phyloP scores from a whole-genome alignment of 2,113 vertebrate species.

The Xenopus laevis region DNA sequence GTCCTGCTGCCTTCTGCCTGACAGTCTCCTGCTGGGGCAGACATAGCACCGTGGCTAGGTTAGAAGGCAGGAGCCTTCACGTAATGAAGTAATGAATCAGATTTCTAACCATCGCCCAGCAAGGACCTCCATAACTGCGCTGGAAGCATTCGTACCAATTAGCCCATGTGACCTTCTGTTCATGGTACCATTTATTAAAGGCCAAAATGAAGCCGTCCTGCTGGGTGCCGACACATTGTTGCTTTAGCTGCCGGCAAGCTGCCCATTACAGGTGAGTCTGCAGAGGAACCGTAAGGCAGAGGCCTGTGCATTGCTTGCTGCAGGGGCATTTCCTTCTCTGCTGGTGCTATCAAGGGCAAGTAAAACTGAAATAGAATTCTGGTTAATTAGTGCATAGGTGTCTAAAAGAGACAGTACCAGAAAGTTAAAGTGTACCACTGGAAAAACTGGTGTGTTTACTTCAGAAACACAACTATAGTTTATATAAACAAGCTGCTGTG shows the following conservation, averaged over 20 bases:
- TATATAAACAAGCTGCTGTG: no score
- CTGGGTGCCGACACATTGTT: conserved; percentile 20
- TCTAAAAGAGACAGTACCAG: no score
- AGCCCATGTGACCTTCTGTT: conserved; percentile 42
- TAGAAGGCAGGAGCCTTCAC: neutral
- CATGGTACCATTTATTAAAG: conserved; percentile 28
- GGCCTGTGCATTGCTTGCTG: no score
- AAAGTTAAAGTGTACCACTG: no score
- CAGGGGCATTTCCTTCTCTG: no score
- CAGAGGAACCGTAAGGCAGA: no score
- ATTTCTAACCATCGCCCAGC: conserved; percentile 12
- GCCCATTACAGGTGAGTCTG: conserved; percentile 6
- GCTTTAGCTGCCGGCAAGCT: conserved; percentile 7
- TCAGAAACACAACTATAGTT: no score
- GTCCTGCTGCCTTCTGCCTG: conserved; percentile 12
- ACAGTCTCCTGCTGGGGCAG: conserved; percentile 23
- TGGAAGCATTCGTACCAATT: conserved; percentile 39
- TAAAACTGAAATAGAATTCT: no score
- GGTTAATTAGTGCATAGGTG: no score
- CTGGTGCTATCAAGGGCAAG: no score
- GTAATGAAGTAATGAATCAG: conserved; percentile 30
- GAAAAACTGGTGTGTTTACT: no score
- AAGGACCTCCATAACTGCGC: conserved; percentile 10
- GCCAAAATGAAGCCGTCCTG: conserved; percentile 13
- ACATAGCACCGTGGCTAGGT: neutral